Evolutionary conservation across 2,888 invertebrate genomes (phyloP).

Genomic region (Charanyca ferruginea): DNA sequence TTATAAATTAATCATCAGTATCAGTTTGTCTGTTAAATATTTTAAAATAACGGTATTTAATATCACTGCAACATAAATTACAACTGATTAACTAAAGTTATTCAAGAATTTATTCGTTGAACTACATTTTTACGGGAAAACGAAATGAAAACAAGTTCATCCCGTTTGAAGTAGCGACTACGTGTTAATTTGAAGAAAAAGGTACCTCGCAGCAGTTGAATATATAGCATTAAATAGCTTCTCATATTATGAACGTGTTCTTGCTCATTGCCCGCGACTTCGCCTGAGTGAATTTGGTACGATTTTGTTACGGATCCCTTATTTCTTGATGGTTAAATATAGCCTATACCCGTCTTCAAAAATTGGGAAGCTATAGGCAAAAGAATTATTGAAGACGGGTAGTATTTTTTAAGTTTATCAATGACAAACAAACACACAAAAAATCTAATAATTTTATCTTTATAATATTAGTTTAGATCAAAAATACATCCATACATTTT

Average conservation of each 20-base stretch:
- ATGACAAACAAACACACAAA: no score
- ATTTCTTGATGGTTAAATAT: no score
- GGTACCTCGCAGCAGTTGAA: neutral
- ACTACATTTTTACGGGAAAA: conserved; percentile 38
- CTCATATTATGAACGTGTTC: neutral
- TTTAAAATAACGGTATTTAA: conserved; percentile 19
- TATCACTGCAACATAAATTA: conserved; percentile 28
- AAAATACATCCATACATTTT: no score
- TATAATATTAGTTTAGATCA: no score
- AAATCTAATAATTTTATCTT: no score
- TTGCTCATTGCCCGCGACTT: no score
- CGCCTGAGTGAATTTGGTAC: no score
- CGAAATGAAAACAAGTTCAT: conserved; percentile 27
- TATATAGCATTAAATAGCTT: neutral
- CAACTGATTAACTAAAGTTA: conserved; percentile 32
- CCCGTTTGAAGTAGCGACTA: neutral
- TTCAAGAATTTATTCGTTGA: conserved; percentile 40
- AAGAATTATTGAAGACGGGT: no score
- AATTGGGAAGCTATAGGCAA: no score
- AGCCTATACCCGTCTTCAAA: no score
- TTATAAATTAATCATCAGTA: neutral
- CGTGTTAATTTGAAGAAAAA: conserved; percentile 9
- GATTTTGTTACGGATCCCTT: no score
- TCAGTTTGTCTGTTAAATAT: conserved; percentile 12
- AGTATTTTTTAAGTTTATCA: no score